A percentile compares a stretch with the other conserved stretches of the same genome.
Conservation (phyloP, 2,888 invertebrate genomes). For the Carabus problematicus region DNA sequence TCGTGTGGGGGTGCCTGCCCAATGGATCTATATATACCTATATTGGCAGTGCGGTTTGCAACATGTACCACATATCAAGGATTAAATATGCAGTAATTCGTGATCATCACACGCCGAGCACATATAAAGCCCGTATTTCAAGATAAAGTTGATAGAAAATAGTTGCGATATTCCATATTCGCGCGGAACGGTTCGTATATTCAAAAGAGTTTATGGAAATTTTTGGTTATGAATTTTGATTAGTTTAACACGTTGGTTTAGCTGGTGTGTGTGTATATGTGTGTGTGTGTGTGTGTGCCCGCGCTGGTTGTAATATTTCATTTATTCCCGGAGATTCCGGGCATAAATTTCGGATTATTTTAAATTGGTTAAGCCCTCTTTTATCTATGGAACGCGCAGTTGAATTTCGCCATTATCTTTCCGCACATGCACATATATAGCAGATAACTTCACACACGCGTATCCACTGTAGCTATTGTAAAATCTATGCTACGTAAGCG, state of each 20-base stretch:
- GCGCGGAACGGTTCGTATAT: constrained; percentile 11
- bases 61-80: constrained; percentile 17
- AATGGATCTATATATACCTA: background rate
- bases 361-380: constrained; percentile 37
- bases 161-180: constrained; percentile 22
- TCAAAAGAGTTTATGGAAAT: constrained; percentile 31
- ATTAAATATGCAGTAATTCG: constrained; percentile 33
- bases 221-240: constrained; percentile 38
- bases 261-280: too few relatives aligned
- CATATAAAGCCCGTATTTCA: constrained; percentile 19
- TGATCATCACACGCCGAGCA: background rate
- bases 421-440: too few relatives aligned
- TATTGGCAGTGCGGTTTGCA: background rate
- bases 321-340: constrained; percentile 30
- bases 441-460: too few relatives aligned
- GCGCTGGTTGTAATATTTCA: constrained; percentile 29
- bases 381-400: constrained; percentile 35
- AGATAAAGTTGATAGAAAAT: constrained; percentile 31
- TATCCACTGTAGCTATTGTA: too few relatives aligned
- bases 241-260: constrained; percentile 28
- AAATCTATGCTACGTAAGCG: too few relatives aligned
- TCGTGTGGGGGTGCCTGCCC: background rate
- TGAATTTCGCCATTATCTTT: constrained; percentile 9
- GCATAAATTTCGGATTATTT: constrained; percentile 39
- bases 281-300: too few relatives aligned